Conservation (phyloP, 2,888 invertebrate species). For the Conistra vaccinii region DNA sequence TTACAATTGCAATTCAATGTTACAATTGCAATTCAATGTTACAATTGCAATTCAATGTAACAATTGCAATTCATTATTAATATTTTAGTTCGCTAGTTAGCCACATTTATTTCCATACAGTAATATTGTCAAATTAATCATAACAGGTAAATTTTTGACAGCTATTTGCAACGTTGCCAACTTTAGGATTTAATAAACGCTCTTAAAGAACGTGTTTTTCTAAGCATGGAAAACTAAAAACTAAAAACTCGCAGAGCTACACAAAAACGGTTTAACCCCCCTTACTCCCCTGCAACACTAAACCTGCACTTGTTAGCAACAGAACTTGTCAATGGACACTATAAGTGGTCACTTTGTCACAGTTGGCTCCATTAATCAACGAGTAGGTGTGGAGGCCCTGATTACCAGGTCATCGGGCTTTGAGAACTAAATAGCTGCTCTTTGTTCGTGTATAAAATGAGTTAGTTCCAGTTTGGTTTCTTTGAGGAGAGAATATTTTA, state of each 20-base stretch:
- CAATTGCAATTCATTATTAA: too few species aligned
- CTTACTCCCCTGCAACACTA: conserved; percentile 13
- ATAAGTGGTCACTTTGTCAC: conserved; percentile 53
- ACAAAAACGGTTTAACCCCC: background rate
- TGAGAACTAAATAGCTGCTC: conserved; percentile 26
- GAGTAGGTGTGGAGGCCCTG: conserved; percentile 19
- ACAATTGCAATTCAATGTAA: too few species aligned
- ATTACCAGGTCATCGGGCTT: conserved; percentile 43
- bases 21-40: too few species aligned
- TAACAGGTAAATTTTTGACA: too few species aligned
- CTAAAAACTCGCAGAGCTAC: background rate
- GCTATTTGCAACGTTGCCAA: too few species aligned
- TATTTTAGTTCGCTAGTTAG: too few species aligned
- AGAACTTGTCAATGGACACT: conserved; percentile 35
- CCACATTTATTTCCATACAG: too few species aligned
- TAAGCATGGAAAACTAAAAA: background rate
- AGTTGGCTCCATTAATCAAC: conserved; percentile 57
- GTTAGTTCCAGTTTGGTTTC: background rate
- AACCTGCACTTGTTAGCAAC: conserved; percentile 28
- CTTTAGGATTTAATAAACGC: too few species aligned
- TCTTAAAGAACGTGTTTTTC: too few species aligned
- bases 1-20: too few species aligned
- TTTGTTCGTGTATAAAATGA: conserved; percentile 20
- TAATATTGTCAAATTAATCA: too few species aligned
- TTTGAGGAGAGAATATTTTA: too few species aligned